Conservation (phyloP, 2,888 invertebrate genomes). For the Leptopilina syphax region DNA sequence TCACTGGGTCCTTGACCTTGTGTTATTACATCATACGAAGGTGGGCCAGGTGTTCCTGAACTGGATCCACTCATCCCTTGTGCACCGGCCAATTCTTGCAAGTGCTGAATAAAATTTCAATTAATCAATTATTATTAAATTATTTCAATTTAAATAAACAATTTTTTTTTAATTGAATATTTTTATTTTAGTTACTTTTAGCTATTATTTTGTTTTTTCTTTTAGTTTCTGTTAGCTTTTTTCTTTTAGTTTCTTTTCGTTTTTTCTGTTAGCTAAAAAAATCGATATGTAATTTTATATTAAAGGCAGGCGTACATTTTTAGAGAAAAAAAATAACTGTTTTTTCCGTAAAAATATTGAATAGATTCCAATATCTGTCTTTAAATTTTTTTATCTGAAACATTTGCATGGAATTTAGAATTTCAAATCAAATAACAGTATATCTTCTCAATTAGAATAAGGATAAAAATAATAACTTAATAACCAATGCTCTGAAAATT, state of each 20-base stretch:
- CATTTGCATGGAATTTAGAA: slow-evolving; percentile 3
- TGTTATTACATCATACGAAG: slow-evolving; percentile 82
- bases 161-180: neutral
- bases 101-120: slow-evolving; percentile 59
- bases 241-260: neutral
- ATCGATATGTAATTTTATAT: too few relatives aligned
- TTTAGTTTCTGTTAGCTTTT: too few relatives aligned
- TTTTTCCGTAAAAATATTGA: neutral
- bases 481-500: neutral
- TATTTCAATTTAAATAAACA: neutral
- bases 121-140: neutral
- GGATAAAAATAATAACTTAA: slow-evolving; percentile 8
- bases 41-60: slow-evolving; percentile 78
- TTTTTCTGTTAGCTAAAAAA: neutral
- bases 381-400: neutral
- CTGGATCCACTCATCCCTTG: slow-evolving; percentile 79
- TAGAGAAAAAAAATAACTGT: neutral
- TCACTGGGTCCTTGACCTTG: slow-evolving; percentile 77
- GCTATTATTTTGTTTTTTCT: too few relatives aligned
- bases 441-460: slow-evolving; percentile 7
- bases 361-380: neutral
- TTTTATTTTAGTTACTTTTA: neutral
- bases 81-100: slow-evolving; percentile 80
- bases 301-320: neutral
- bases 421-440: neutral